Evolutionary conservation across 2,888 invertebrate genomes (phyloP), one percentile per base, ranked within the genome.

Genomic region (Andrena fulva): DNA sequence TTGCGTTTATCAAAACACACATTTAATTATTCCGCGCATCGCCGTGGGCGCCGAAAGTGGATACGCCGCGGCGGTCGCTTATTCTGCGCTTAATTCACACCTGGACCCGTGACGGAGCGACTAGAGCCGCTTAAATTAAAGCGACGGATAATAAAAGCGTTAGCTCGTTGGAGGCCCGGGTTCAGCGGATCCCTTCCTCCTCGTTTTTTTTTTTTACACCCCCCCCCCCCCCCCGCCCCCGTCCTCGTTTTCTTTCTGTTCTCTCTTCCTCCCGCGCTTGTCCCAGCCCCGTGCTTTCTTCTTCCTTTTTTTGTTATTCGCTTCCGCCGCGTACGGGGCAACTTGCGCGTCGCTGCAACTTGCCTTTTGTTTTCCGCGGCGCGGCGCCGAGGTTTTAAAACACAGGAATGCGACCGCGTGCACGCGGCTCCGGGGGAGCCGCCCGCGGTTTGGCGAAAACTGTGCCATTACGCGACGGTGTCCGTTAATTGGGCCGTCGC

Each of bases 91-190:
- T 92, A 92, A 92, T 92, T 92, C 91, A 90, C 91, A 92, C 92
- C 92, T 91, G 91, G 89, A 91, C 89, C 92, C 91, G 91, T 91
- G 92, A 91, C 91, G 91, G 90, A 90, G 87, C 88, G 92, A 91
- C 92, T 92, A 91, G 91, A 91, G 90, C 91, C 90, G 92, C 92
- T 93, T 93, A 93, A 93, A 93, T 93, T 93, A 93, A 93, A 93
- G 91, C 92, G 82, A 80, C 92, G 92, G 93, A 93, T 93, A 93
- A 93, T 93, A 93, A 93, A 93, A 93, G 92, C 89, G 88, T 90
- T 89, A 89, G 83, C 88, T 85, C 85, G 82, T 63, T 35, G 82
- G 84, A 48, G 77, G 71, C 85, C 79, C 84, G 77, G 84, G 70
- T 78, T 76, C 87, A 82, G 73, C 79, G 84, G 78, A 82, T 72